Evolutionary conservation across 2,113 vertebrate species (phyloP).

Genomic region (Aix galericulata): DNA sequence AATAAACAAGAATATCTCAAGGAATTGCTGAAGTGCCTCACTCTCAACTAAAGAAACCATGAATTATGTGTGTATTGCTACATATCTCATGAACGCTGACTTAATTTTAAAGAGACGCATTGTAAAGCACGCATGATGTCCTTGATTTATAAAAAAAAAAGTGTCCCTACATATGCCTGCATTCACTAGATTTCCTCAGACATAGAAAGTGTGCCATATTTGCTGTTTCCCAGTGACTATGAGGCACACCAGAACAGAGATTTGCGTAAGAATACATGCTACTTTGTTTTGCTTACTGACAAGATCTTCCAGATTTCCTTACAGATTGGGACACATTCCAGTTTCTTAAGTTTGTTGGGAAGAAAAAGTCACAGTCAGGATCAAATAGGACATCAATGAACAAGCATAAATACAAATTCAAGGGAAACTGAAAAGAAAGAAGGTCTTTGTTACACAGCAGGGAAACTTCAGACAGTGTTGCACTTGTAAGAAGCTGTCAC

Average conservation of each 20-base stretch:
- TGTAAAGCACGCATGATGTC: conserved; percentile 2
- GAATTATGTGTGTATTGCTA: conserved; percentile 22
- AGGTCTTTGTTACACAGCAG: not conserved
- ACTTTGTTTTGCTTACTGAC: not conserved
- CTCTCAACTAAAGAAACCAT: not conserved
- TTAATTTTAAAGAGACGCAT: conserved; percentile 35
- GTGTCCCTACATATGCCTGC: not conserved
- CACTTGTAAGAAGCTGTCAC: not conserved
- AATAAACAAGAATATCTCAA: not conserved
- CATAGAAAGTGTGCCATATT: not conserved
- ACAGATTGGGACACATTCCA: fast-evolving
- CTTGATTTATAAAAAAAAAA: conserved; percentile 26
- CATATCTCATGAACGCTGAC: not conserved
- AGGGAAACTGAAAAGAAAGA: not conserved
- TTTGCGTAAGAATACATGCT: fast-evolving
- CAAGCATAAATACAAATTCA: not conserved
- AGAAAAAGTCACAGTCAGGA: not conserved
- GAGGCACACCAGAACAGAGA: not conserved
- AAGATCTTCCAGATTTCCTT: not conserved
- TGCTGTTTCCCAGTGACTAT: not conserved
- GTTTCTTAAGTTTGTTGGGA: not conserved
- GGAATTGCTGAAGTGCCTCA: not conserved
- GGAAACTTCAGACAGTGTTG: not conserved
- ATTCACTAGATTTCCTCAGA: not conserved
- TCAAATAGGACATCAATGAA: not conserved